Evolutionary conservation across 2,888 invertebrate genomes (phyloP), one percentile per base, ranked within the genome.

Genomic region (Diadegma fenestrale): DNA sequence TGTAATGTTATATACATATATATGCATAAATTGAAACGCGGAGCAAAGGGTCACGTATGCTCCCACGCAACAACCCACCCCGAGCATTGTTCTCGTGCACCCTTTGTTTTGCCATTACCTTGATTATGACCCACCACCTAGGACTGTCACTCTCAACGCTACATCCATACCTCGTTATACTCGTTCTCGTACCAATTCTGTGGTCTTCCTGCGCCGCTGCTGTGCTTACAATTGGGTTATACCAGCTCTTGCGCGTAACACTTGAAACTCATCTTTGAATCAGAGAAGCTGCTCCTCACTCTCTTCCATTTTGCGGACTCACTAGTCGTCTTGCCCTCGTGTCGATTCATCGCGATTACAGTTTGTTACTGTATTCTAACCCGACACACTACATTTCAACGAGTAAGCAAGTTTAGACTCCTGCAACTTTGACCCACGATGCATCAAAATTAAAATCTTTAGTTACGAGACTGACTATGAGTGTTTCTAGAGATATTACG

Each of bases 341-440:
- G 8, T 14, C 83, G 86, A 90, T 91, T 89, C 87, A 87, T 90
- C 89, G 89, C 89, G 90, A 91, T 91, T 90, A 91, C n/a, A n/a
- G 85, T 64, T 71, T 77, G 83, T 91, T 89, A 89, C 89, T 89
- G 88, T 84, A 84, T 77, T 66, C 83, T 82, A 88, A 87, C 84
- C 79, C 84, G 87, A 85, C 84, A 85, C 84, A 84, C 19, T 63
- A 12, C 30, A 37, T 43, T 41, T 7, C 37, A 37, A 51, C 22
- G 12, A 41, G 14, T 41, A 48, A 69, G 26, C 2, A 37, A 69
- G 17, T 64, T n/a, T 58, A 71, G 19, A 17, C 51, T 71, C 14
- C 51, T 12, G n/a, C n/a, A 19, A 33, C 48, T 51, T 19, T 5
- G 5, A 30, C 1, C 30, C 6, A 2, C 12, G n/a, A 51, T 33